Evolutionary conservation across 2,888 invertebrate genomes (phyloP), one percentile per base, ranked within the genome.

Genomic region (Agonopterix alstromeriana): DNA sequence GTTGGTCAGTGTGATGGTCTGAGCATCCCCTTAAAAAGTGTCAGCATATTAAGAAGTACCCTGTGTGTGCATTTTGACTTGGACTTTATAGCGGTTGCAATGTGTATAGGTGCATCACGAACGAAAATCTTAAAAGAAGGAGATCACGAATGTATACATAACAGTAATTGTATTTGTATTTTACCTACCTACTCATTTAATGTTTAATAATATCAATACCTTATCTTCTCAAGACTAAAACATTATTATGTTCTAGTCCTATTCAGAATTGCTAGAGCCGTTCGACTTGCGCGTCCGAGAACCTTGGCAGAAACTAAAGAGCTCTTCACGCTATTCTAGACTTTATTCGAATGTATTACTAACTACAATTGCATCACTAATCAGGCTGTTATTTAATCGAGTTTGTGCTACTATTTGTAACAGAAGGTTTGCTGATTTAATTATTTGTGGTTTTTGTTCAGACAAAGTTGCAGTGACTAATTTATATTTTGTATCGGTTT

Each of bases 191-290:
- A 4, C 27, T 27, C 27, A 3, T 27, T 27, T 7, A 1, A 7
- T 27, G 27, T 5, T 27, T 27, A 27, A 27, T 27, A 7, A 27
- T 5, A 2, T 3, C 27, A 27, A 27, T 27, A 3, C 27, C 27
- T 27, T 7, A 27, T 27, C 27, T 27, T 27, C 27, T 17, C 17
- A 17, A 17, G 17, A 17, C 17, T 17, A 27, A 27, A 27, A 27
- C 27, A 27, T 27, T 27, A 27, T n/a, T 11, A 36, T 10, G 8
- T 17, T 9, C 5, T 11, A 40, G 43, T 47, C 38, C 11, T 46
- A 41, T 49, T 47, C 46, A 40, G 45, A 47, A 52, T 47, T 49
- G 47, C 49, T 36, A 45, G 47, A 52, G 49, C 49, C 43, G 52
- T 45, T 46, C 47, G 48, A 46, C 45, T 43, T 35, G 5, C 8